Evolutionary conservation across 2,113 vertebrate genomes (phyloP), one percentile per base, ranked within the genome.

Genomic region (Hippocampus zosterae): DNA sequence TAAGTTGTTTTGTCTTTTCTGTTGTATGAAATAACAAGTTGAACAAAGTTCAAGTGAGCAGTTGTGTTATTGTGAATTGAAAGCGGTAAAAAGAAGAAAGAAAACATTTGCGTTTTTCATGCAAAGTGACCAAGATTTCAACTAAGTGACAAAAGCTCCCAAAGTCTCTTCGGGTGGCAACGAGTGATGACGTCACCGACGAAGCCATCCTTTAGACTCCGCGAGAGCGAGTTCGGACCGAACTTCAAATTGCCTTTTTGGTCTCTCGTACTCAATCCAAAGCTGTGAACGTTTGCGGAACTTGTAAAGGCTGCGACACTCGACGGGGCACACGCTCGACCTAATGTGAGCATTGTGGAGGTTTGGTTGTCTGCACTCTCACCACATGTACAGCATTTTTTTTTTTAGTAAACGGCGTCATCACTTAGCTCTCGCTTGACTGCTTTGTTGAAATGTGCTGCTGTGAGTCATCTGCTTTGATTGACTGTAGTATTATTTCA

Each of bases 391-490:
- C 33, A 5, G 33, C 33, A 37, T 37, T 37, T 37, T 6, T 37
- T 37, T 37, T 37, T 6, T 37, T 87, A 71, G 80, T 79, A 84
- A 85, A 84, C 83, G 69, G 66, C 81, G 68, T 83, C 42, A 78
- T 61, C 80, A 69, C 81, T 84, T 72, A 66, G 42, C 82, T 79
- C 75, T 62, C 78, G 73, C 85, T 88, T 83, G 87, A 74, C 74
- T 81, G 79, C 77, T 76, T 84, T 53, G 76, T 79, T 73, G 68
- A 5, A 68, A 83, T 42, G 81, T 86, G 81, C 78, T 86, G 84
- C 84, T 61, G 85, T 89, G 86, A 83, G 68, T 76, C 81, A 74
- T 85, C 73, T 59, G 71, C 70, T 83, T 84, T 86, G 68, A 23
- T 81, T 87, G 79, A 40, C 72, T 76, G 79, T 81, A 12, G 44